phyloP scores from a whole-genome alignment of 2,113 vertebrate species.

The Vanacampus margaritifer region DNA sequence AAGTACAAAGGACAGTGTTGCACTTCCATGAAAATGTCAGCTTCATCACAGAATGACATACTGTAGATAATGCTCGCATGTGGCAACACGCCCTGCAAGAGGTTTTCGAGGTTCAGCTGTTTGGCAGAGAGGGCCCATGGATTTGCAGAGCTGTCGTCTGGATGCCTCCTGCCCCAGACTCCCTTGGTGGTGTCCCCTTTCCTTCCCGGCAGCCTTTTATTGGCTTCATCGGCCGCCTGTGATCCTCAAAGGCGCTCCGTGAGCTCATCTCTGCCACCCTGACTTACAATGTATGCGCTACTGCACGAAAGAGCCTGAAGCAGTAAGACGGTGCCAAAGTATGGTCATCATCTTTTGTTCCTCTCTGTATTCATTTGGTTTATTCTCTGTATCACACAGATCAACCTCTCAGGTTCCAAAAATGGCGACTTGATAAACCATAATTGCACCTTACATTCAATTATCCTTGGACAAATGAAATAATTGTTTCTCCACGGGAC shows the following conservation, averaged over 20 bases:
- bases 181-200: conserved; percentile 54
- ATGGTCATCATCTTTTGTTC: conserved; percentile 32
- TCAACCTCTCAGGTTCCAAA: conserved; percentile 7
- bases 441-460: conserved; percentile 2
- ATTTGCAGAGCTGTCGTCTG: conserved; percentile 63
- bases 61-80: conserved; percentile 45
- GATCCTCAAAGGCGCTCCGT: conserved; percentile 23
- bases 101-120: conserved; percentile 55
- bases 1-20: conserved; percentile 3
- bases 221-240: conserved; percentile 27
- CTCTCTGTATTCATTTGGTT: conserved; percentile 24
- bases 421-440: neutral
- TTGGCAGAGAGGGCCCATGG: conserved; percentile 40
- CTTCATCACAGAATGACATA: conserved; percentile 31
- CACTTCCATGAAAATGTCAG: conserved; percentile 28
- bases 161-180: conserved; percentile 60
- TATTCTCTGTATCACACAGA: conserved; percentile 9
- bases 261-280: conserved; percentile 9
- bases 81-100: conserved; percentile 46
- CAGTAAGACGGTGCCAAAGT: conserved; percentile 6
- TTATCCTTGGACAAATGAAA: conserved; percentile 22
- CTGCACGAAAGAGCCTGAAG: conserved; percentile 12
- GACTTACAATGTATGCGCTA: neutral
- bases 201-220: conserved; percentile 28
- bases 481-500: conserved; percentile 7